phyloP scores from a whole-genome alignment of 2,113 vertebrate genomes.

The Perca schrenkii region DNA sequence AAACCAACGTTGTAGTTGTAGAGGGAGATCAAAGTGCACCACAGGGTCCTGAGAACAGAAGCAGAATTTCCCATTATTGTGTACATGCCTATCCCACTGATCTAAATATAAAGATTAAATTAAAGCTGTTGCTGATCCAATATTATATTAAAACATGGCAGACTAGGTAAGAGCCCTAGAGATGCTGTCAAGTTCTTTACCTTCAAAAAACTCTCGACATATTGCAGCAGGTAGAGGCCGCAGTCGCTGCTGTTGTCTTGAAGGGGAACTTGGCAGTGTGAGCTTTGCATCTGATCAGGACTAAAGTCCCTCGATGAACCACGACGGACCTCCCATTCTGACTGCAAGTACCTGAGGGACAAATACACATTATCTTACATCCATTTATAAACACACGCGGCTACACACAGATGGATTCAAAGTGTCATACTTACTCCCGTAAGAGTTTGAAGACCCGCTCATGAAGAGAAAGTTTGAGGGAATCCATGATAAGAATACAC shows the following conservation, averaged over 20 bases:
- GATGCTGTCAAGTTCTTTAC: conserved; percentile 72
- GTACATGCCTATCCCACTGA: not conserved
- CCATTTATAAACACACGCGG: not conserved
- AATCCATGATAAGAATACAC: conserved; percentile 96
- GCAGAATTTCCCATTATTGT: not conserved
- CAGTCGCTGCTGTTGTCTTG: conserved; percentile 98
- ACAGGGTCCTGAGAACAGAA: conserved; percentile 89
- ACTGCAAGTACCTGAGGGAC: conserved; percentile 90
- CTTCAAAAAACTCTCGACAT: conserved; percentile 96
- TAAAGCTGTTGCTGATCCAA: not conserved
- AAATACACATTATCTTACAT: not conserved
- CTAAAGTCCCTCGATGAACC: conserved; percentile 88
- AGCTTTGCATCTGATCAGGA: conserved; percentile 88
- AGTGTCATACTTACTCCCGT: conserved; percentile 89
- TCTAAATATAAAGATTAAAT: not conserved
- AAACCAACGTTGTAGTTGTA: conserved; percentile 93
- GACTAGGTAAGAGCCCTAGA: no score
- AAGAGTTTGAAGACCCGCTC: conserved; percentile 93
- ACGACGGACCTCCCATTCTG: conserved; percentile 92
- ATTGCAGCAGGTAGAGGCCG: conserved; percentile 95
- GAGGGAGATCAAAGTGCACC: conserved; percentile 92
- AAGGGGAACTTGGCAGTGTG: conserved; percentile 92
- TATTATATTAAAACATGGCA: not conserved
- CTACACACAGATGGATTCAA: not conserved
- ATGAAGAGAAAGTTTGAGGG: conserved; percentile 91